Percentiles rank a stretch among this genome's conserved stretches.
phyloP scores from a whole-genome alignment of 1,140 invertebrate genomes.

The Atta texana region DNA sequence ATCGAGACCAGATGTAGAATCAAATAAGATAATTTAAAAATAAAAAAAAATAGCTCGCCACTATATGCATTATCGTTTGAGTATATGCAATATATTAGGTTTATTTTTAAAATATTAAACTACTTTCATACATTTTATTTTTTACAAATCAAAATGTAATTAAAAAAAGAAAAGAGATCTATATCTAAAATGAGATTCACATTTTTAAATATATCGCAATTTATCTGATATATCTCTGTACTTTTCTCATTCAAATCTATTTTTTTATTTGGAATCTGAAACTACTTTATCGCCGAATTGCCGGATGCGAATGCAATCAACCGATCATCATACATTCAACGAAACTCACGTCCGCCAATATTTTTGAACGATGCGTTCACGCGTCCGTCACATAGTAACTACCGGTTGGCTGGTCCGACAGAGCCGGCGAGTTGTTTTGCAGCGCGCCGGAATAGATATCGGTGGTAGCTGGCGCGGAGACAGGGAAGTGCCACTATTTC shows the following conservation, averaged over 20 bases:
- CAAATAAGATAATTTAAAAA: background rate
- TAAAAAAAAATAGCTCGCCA: background rate
- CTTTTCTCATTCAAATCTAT: background rate
- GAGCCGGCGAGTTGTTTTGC: conserved; percentile 83
- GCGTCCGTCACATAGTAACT: conserved; percentile 54
- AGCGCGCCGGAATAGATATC: conserved; percentile 86
- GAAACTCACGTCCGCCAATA: conserved; percentile 31
- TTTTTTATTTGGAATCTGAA: conserved; percentile 8
- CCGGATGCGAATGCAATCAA: conserved; percentile 2
- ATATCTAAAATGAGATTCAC: background rate
- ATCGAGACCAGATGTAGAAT: conserved; percentile 16
- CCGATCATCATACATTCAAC: conserved; percentile 1
- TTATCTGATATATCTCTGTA: background rate
- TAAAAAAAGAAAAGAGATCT: background rate
- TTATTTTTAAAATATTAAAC: background rate
- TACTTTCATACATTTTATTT: background rate
- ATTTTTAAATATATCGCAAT: background rate
- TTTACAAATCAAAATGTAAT: background rate
- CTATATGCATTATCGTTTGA: background rate
- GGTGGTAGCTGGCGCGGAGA: conserved; percentile 83
- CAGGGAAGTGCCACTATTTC: conserved; percentile 86
- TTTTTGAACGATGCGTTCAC: conserved; percentile 57
- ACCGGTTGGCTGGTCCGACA: conserved; percentile 64
- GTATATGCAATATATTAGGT: background rate
- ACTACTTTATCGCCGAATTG: conserved; percentile 7